These are phyloP conservation scores for Drosophila athabasca DNA, from an alignment of 1,140 invertebrate species.

Conservation along the genomic window DNA sequence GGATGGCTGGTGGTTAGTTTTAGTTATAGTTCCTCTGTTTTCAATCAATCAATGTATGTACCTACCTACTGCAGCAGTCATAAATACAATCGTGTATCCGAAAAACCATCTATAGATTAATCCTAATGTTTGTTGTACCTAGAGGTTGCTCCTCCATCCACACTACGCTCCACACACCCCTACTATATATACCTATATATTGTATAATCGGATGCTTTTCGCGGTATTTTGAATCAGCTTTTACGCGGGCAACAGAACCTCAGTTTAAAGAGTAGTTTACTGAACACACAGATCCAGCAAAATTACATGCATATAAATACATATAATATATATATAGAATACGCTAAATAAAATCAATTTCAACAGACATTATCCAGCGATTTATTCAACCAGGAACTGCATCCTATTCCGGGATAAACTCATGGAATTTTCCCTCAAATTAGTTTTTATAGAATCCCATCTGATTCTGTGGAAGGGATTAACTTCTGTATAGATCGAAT, in stretches of 20 bases:
- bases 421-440: no score
- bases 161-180: conserved; percentile 10
- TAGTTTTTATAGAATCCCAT: no score
- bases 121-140: conserved; percentile 61
- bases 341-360: conserved; percentile 67
- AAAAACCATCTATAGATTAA: conserved; percentile 41
- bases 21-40: conserved; percentile 58
- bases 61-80: conserved; percentile 27
- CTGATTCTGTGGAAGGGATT: no score
- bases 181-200: conserved; percentile 11
- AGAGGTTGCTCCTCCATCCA: conserved; percentile 32
- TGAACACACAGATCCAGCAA: conserved; percentile 30
- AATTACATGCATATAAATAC: conserved; percentile 30
- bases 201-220: conserved; percentile 36
- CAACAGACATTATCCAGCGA: conserved; percentile 25
- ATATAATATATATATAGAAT: conserved; percentile 40
- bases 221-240: conserved; percentile 48
- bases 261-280: conserved; percentile 36
- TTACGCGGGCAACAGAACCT: conserved; percentile 37
- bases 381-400: background rate
- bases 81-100: conserved; percentile 34
- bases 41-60: conserved; percentile 26
- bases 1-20: background rate
- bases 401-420: background rate
- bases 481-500: no score